A percentile compares a stretch with the other conserved stretches of the same genome.
These are phyloP conservation scores for Hormaphis cornu DNA, from an alignment of 1,140 invertebrate genomes.

Conservation along the genomic window DNA sequence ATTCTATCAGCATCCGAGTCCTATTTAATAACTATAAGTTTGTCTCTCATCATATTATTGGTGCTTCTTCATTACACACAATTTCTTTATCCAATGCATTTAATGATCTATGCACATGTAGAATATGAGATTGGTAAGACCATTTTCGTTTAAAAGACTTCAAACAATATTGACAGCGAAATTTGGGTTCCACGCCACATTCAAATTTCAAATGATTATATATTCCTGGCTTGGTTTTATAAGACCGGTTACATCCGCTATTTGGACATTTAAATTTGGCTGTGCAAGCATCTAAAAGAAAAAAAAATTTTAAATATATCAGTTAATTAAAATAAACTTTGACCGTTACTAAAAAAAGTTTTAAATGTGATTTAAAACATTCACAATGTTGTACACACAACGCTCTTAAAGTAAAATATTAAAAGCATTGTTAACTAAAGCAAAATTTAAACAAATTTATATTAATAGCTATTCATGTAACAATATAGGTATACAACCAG, in stretches of 20 bases:
- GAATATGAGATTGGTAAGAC: neutral
- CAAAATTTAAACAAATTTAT: too few species aligned
- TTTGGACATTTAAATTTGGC: neutral
- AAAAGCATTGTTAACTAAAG: too few species aligned
- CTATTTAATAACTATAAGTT: neutral
- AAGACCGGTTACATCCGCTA: constrained; percentile 42
- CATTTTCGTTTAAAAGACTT: constrained; percentile 8
- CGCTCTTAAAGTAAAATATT: too few species aligned
- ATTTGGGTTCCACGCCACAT: constrained; percentile 48
- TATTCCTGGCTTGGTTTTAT: constrained; percentile 46
- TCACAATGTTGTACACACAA: too few species aligned
- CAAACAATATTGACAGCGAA: constrained; percentile 48
- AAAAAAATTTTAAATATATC: neutral
- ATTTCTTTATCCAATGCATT: neutral
- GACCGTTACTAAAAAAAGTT: too few species aligned
- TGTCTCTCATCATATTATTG: neutral
- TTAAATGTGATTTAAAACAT: too few species aligned
- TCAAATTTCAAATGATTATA: constrained; percentile 47
- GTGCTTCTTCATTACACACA: neutral
- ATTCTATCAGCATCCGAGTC: too few species aligned
- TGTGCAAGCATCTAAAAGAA: neutral
- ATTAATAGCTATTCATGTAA: too few species aligned
- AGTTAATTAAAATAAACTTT: too few species aligned
- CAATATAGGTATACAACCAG: too few species aligned
- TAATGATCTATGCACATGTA: neutral